Conservation (phyloP, 2,113 vertebrate species). For the Pontoporia blainvillei region DNA sequence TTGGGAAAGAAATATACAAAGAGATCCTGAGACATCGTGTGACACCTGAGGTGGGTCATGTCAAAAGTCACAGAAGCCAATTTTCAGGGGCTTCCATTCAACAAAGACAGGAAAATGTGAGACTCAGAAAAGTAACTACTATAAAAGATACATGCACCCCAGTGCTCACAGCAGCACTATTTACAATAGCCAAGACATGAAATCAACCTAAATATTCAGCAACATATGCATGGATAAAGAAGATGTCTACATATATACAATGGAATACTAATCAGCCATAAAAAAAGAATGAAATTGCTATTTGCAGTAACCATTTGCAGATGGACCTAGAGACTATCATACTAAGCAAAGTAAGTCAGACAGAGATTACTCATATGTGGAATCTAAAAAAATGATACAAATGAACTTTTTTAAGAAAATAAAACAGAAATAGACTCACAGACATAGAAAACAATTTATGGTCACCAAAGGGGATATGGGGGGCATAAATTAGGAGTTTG, state of each 20-base stretch:
- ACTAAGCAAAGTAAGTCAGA: not conserved
- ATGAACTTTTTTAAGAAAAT: not conserved
- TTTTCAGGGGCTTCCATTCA: not conserved
- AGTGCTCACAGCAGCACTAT: not conserved
- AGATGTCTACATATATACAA: not conserved
- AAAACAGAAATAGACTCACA: not conserved
- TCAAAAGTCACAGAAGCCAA: not conserved
- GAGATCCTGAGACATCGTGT: accelerated
- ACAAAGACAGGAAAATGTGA: not conserved
- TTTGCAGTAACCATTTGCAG: not conserved
- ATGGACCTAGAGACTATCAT: not conserved
- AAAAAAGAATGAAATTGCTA: not conserved
- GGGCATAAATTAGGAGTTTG: not conserved
- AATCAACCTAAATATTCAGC: not conserved
- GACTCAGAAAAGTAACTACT: not conserved
- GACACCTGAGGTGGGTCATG: not conserved
- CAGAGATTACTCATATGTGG: not conserved
- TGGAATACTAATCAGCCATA: not conserved
- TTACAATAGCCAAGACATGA: not conserved
- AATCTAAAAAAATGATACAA: not conserved
- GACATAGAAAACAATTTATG: not conserved
- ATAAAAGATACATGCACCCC: too few relatives aligned
- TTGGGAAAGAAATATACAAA: not conserved
- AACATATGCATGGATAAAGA: not conserved
- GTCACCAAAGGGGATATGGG: not conserved